Percentiles rank a stretch among this genome's conserved stretches.
These are phyloP conservation scores for Oithona nana DNA, from an alignment of 2,888 invertebrate genomes.

Conservation along the genomic window DNA sequence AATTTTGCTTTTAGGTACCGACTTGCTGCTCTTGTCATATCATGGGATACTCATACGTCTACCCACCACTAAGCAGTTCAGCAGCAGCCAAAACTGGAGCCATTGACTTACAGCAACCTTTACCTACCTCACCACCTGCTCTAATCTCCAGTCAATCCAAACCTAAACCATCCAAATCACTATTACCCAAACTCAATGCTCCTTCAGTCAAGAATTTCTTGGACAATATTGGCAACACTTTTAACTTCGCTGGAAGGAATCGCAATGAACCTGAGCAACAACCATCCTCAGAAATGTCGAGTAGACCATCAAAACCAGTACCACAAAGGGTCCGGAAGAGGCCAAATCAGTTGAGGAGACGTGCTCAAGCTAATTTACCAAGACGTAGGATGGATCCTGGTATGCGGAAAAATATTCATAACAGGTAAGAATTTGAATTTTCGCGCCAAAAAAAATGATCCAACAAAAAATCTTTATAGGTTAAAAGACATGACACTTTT, in stretches of 20 bases:
- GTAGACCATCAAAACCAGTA: not conserved
- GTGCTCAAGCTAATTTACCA: no score
- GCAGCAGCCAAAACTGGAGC: not conserved
- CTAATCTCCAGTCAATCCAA: not conserved
- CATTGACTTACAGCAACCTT: not conserved
- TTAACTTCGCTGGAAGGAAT: not conserved
- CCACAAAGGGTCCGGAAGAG: not conserved
- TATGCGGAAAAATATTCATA: no score
- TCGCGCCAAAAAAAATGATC: no score
- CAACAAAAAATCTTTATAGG: no score
- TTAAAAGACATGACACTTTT: not conserved
- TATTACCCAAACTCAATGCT: not conserved
- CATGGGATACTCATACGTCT: conserved; percentile 39
- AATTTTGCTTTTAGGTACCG: conserved; percentile 44
- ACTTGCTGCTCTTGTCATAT: conserved; percentile 65
- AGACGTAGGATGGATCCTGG: no score
- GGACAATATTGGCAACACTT: not conserved
- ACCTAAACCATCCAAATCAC: not conserved
- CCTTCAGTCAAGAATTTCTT: not conserved
- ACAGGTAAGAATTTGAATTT: no score
- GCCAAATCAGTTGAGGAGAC: no score
- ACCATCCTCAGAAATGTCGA: not conserved
- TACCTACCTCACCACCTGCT: not conserved
- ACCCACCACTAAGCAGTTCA: conserved; percentile 20
- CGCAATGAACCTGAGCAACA: no score